Conservation (phyloP, 2,113 vertebrate genomes). For the Neofelis nebulosa region DNA sequence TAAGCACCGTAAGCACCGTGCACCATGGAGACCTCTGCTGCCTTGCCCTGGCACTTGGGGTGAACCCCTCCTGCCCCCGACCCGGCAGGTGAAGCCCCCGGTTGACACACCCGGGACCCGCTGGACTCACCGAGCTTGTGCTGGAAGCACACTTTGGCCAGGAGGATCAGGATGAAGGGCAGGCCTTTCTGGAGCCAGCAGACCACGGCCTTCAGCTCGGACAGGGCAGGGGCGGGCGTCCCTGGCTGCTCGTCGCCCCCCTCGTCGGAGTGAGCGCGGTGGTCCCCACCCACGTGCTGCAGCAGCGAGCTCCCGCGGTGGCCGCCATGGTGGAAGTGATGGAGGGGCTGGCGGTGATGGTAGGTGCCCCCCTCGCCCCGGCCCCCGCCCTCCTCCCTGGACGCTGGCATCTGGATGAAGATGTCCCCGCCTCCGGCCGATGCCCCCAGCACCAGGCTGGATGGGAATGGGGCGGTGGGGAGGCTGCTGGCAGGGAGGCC, state of each 20-base stretch:
- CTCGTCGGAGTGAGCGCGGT: conserved; percentile 90
- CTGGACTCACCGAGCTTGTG: conserved; percentile 93
- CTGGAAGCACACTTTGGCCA: conserved; percentile 98
- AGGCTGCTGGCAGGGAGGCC: conserved; percentile 89
- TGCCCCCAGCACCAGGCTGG: conserved; percentile 93
- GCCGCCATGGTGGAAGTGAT: conserved; percentile 90
- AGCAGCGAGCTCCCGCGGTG: conserved; percentile 91
- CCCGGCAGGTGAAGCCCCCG: fast-evolving
- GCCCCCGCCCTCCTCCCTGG: conserved; percentile 90
- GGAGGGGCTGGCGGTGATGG: conserved; percentile 85
- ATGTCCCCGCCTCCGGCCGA: conserved; percentile 89
- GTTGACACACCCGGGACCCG: fast-evolving
- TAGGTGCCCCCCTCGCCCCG: conserved; percentile 87
- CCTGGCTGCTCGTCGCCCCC: conserved; percentile 86
- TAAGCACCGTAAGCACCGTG: neutral
- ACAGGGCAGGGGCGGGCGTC: conserved; percentile 94
- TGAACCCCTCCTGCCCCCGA: fast-evolving
- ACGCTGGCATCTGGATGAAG: conserved; percentile 94
- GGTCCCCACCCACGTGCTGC: conserved; percentile 91
- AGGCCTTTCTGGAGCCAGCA: conserved; percentile 98
- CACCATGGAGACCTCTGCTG: neutral
- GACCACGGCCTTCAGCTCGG: conserved; percentile 93
- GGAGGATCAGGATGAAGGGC: conserved; percentile 96
- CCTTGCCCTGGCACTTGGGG: neutral
- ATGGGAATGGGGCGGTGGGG: conserved; percentile 90